These are phyloP conservation scores for Pogonomyrmex barbatus DNA, from an alignment of 1,140 invertebrate genomes.

Conservation along the genomic window DNA sequence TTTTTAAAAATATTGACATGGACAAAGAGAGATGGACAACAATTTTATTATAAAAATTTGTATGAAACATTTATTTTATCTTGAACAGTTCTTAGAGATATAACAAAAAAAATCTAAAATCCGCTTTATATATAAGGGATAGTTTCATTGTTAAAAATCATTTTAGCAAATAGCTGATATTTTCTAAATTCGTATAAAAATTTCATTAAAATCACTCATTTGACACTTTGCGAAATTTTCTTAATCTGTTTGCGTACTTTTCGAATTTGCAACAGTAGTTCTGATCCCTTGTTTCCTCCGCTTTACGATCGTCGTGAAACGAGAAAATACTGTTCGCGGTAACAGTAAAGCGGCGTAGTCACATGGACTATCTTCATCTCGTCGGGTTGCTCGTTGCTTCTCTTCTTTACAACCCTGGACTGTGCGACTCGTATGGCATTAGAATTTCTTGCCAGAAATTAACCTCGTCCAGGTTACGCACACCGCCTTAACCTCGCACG, in stretches of 20 bases:
- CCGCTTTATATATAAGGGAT: too few species aligned
- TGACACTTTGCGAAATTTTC: too few species aligned
- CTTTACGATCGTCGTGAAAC: constrained; percentile 70
- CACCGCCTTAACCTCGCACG: neutral
- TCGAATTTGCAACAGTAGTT: constrained; percentile 5
- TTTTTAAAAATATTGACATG: too few species aligned
- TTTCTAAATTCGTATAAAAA: too few species aligned
- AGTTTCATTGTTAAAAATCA: too few species aligned
- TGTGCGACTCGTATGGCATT: neutral
- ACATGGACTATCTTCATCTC: constrained; percentile 63
- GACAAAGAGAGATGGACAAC: too few species aligned
- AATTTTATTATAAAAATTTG: too few species aligned
- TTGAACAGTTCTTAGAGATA: too few species aligned
- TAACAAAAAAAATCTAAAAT: too few species aligned
- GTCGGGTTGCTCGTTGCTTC: neutral
- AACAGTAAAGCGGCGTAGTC: constrained; percentile 55
- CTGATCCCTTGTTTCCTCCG: constrained; percentile 47
- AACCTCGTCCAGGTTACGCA: neutral
- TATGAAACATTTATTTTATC: too few species aligned
- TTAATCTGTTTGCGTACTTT: neutral
- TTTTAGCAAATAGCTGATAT: too few species aligned
- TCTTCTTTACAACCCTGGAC: constrained; percentile 25
- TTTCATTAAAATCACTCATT: too few species aligned
- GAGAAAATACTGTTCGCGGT: constrained; percentile 66
- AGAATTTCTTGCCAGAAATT: constrained; percentile 31